Base-by-base conservation (phyloP, 2,113 vertebrate species). In the Micronisus gabar region DNA sequence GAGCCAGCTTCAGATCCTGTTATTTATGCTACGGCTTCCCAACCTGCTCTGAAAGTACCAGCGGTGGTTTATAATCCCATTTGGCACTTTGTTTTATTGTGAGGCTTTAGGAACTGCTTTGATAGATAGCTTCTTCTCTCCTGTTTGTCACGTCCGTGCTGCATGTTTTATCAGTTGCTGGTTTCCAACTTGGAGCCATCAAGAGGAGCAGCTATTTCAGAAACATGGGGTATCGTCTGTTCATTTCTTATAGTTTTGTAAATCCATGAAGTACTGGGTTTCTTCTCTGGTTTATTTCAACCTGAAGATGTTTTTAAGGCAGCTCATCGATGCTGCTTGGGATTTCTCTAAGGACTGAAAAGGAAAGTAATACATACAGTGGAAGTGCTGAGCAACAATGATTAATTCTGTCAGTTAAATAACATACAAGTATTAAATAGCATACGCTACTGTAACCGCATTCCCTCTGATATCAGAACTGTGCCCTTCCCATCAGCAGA, bases 11-110 rank as follows among this genome's bases (percentile, higher is more conserved):
- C 80, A 86, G 71, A n/a, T 48, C 22, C 38, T 17, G 22, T 70
- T 78, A 71, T 87, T 93, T 50, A 68, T 40, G 83, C 76, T 45
- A 1, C 21, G 12, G 70, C 81, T 91, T 92, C 72, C 81, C 66
- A 59, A 22, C 13, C 11, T 9, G 21, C 68, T 79, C 26, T 2
- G 4, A 65, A 82, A 71, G 71, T 34, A 68, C 67, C 67, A 13
- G 82, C 5, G 1, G 48, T 56, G 74, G 83, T 56, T 93, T 88
- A 62, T 82, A 82, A 96, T 95, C 95, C 93, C 81, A 88, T 87
- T 66, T 95, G 95, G 91, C 66, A 62, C 58, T 93, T 97, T 88
- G 88, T 68, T 96, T 96, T 94, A 95, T 89, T 89, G 90, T 13
- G 4, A 67, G 84, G 96, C 89, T 93, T 45, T 21, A 21, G 86